These are phyloP conservation scores for Macquaria australasica DNA, from an alignment of 2,113 vertebrate genomes.

Conservation along the genomic window DNA sequence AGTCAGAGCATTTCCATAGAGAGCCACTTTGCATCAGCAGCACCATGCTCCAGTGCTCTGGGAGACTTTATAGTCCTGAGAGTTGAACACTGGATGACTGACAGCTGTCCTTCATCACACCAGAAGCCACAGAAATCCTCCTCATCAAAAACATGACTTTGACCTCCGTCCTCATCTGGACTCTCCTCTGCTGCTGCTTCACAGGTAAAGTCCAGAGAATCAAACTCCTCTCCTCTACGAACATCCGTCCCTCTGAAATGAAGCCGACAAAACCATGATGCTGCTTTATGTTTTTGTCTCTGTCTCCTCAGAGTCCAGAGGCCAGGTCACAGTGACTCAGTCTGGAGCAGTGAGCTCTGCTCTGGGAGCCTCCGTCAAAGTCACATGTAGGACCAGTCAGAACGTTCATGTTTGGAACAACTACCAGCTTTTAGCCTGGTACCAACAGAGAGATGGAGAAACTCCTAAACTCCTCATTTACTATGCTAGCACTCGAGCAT, in stretches of 20 bases:
- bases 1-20: slow-evolving; percentile 46
- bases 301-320: slow-evolving; percentile 65
- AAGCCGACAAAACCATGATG: slow-evolving; percentile 30
- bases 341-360: too few species aligned
- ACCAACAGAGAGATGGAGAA: too few species aligned
- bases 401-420: too few species aligned
- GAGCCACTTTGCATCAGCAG: slow-evolving; percentile 54
- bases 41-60: slow-evolving; percentile 55
- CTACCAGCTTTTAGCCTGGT: too few species aligned
- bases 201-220: slow-evolving; percentile 58
- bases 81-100: slow-evolving; percentile 11
- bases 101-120: slow-evolving; percentile 51
- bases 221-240: slow-evolving; percentile 29
- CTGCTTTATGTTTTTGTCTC: slow-evolving; percentile 44
- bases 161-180: slow-evolving; percentile 7
- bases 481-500: too few species aligned
- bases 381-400: too few species aligned
- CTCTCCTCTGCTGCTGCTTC: slow-evolving; percentile 46
- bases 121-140: slow-evolving; percentile 37
- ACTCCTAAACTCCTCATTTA: too few species aligned
- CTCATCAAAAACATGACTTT: slow-evolving; percentile 32
- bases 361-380: too few species aligned
- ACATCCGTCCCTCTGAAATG: slow-evolving; percentile 48
- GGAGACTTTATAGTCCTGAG: slow-evolving; percentile 55
- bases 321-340: slow-evolving; percentile 12